A percentile compares a stretch with the other conserved stretches of the same genome.
These are phyloP conservation scores for Beris chalybata DNA, from an alignment of 2,888 invertebrate species.

Conservation along the genomic window DNA sequence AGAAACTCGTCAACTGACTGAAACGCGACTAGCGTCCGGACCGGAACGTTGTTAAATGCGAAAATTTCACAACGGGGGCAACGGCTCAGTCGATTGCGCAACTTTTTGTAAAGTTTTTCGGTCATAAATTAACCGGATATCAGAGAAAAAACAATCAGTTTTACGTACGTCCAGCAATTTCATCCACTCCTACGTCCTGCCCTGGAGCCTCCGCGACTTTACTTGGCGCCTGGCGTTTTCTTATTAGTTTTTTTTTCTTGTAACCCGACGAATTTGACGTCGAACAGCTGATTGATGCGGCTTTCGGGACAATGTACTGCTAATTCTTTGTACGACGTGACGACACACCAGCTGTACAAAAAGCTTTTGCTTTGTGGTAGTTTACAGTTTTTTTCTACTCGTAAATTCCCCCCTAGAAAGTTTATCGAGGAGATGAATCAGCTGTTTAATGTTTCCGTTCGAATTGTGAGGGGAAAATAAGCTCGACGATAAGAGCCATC, in stretches of 20 bases:
- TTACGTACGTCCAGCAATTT: too few species aligned
- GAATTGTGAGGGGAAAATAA: too few species aligned
- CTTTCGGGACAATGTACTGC: background rate
- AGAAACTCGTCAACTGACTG: constrained; percentile 1
- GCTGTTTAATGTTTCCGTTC: too few species aligned
- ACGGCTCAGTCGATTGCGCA: constrained; percentile 11
- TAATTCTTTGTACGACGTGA: background rate
- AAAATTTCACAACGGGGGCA: constrained; percentile 1
- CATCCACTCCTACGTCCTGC: too few species aligned
- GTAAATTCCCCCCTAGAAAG: too few species aligned
- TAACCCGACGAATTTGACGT: background rate
- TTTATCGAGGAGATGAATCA: too few species aligned
- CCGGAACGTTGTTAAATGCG: constrained; percentile 11
- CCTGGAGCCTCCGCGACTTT: too few species aligned
- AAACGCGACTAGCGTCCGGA: background rate
- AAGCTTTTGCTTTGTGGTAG: too few species aligned
- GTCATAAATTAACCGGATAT: constrained; percentile 7
- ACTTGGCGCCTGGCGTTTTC: background rate
- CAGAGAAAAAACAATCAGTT: too few species aligned
- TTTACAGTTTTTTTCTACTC: too few species aligned
- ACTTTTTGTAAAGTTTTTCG: constrained; percentile 21
- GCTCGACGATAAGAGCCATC: too few species aligned
- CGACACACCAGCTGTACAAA: too few species aligned
- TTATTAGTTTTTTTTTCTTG: background rate
- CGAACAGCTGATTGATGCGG: background rate